Evolutionary conservation across 2,797 vertebrate species (phyloP).

Genomic region (Microchirus variegatus): DNA sequence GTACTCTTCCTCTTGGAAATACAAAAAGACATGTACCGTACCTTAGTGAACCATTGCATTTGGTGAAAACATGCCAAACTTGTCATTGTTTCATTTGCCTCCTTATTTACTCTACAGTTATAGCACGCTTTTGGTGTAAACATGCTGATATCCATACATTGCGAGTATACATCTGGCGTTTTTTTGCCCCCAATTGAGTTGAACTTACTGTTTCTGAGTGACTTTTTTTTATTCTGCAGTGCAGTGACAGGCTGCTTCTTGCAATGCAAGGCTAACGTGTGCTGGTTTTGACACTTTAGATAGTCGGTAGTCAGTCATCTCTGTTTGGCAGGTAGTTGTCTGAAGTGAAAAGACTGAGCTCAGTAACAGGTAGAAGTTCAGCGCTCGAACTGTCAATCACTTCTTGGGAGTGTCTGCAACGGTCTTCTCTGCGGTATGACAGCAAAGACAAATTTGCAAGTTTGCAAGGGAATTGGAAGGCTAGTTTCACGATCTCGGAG

Average conservation of each 20-base stretch:
- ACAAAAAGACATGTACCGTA: no score
- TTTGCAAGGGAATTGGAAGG: not conserved
- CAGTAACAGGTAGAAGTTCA: slow-evolving; percentile 5
- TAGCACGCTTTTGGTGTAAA: no score
- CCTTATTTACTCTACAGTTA: no score
- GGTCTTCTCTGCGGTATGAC: slow-evolving; percentile 5
- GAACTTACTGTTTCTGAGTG: no score
- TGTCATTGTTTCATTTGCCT: no score
- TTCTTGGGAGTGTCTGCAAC: slow-evolving; percentile 5
- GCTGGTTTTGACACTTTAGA: slow-evolving; percentile 9
- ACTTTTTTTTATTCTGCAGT: slow-evolving; percentile 5
- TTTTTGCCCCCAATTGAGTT: not conserved
- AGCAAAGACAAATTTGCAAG: no score
- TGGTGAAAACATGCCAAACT: no score
- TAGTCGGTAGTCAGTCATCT: slow-evolving; percentile 19
- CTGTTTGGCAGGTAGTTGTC: slow-evolving; percentile 38
- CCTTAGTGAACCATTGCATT: no score
- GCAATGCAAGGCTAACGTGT: not conserved
- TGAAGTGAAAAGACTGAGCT: slow-evolving; percentile 17
- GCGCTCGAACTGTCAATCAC: slow-evolving; percentile 44
- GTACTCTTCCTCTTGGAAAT: no score
- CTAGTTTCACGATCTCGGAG: not conserved
- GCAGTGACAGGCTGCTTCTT: slow-evolving; percentile 9
- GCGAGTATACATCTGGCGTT: not conserved
- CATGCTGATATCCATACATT: no score